phyloP scores from a whole-genome alignment of 2,888 invertebrate genomes.

The Smittia aterrima region DNA sequence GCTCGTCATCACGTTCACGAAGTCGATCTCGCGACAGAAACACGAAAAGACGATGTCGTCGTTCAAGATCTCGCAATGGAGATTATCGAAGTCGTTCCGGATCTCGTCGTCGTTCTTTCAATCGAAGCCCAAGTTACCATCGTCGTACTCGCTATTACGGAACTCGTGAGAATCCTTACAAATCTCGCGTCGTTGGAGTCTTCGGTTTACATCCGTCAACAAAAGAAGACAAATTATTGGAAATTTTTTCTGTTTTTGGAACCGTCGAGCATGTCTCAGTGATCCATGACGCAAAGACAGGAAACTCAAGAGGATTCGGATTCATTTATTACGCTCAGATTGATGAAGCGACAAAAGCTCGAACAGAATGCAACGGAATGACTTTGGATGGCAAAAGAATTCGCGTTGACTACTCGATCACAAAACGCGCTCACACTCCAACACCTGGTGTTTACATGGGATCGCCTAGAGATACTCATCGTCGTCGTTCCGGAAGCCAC shows the following conservation, averaged over 20 bases:
- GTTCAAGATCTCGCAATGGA: neutral
- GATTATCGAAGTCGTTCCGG: neutral
- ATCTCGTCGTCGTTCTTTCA: neutral
- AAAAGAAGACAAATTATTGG: slow-evolving; percentile 85
- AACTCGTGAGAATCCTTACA: slow-evolving; percentile 8
- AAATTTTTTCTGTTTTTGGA: slow-evolving; percentile 79
- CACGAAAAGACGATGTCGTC: neutral
- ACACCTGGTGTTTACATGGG: slow-evolving; percentile 98
- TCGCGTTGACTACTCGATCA: slow-evolving; percentile 93
- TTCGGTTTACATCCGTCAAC: slow-evolving; percentile 93
- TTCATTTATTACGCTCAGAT: slow-evolving; percentile 90
- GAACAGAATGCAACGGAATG: slow-evolving; percentile 90
- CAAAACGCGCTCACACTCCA: slow-evolving; percentile 93
- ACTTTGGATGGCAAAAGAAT: slow-evolving; percentile 92
- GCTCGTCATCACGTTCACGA: neutral
- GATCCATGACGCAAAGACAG: slow-evolving; percentile 95
- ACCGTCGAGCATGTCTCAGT: slow-evolving; percentile 85
- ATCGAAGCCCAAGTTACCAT: neutral
- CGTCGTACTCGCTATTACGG: slow-evolving; percentile 8
- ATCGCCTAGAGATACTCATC: neutral
- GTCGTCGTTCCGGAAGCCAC: neutral
- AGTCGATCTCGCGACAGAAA: neutral
- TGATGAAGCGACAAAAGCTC: slow-evolving; percentile 89
- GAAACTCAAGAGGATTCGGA: slow-evolving; percentile 91
- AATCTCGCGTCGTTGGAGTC: slow-evolving; percentile 66